Evolutionary conservation across 2,113 vertebrate genomes (phyloP).

Genomic region (Mobula hypostoma): DNA sequence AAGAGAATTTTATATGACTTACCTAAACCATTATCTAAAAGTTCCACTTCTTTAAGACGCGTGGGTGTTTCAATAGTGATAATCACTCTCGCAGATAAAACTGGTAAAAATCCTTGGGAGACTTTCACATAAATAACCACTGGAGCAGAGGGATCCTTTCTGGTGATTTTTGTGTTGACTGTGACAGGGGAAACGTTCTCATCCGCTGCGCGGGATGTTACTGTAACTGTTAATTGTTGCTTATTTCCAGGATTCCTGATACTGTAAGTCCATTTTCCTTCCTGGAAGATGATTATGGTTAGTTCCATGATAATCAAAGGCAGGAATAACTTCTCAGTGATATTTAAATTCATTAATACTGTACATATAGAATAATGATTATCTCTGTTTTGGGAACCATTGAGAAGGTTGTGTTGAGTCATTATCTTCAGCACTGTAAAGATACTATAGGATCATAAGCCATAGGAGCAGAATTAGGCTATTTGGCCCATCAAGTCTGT

Average conservation of each 20-base stretch:
- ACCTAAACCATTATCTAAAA: constrained; percentile 62
- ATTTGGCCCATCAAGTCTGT: no score
- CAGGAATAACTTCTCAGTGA: no score
- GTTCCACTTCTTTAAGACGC: constrained; percentile 42
- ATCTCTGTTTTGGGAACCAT: no score
- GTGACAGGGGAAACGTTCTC: constrained; percentile 42
- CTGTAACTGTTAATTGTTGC: constrained; percentile 51
- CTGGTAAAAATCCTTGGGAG: constrained; percentile 49
- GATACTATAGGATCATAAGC: no score
- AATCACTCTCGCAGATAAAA: constrained; percentile 52
- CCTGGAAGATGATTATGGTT: constrained; percentile 43
- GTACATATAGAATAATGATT: no score
- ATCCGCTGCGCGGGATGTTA: constrained; percentile 49
- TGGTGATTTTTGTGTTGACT: constrained; percentile 47
- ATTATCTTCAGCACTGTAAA: no score
- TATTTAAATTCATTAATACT: no score
- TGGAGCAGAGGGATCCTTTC: constrained; percentile 43
- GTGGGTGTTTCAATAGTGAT: constrained; percentile 49
- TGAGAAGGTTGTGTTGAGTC: no score
- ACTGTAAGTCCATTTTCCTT: constrained; percentile 53
- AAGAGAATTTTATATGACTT: not conserved
- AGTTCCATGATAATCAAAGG: no score
- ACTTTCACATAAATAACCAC: constrained; percentile 54
- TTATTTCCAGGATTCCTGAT: constrained; percentile 45
- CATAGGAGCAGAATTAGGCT: no score